Percentiles rank a stretch among this genome's conserved stretches.
These are phyloP conservation scores for Macropodus opercularis DNA, from an alignment of 2,797 vertebrate species.

Conservation along the genomic window DNA sequence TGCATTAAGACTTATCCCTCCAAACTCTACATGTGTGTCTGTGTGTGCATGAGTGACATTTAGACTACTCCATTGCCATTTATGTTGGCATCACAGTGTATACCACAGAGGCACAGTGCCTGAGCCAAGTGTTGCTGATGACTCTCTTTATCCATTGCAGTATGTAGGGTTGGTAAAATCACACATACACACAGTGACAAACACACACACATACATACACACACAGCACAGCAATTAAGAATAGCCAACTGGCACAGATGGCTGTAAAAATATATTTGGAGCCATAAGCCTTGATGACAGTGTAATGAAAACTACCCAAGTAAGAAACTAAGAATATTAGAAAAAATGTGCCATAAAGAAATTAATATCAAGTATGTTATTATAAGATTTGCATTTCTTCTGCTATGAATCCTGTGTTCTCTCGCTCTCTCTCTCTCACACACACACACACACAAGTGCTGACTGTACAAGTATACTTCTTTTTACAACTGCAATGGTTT, in stretches of 20 bases:
- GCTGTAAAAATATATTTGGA: conserved; percentile 81
- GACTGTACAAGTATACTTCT: not conserved
- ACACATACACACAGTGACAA: conserved; percentile 51
- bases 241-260: conserved; percentile 82
- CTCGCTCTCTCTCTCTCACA: too few relatives aligned
- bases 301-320: conserved; percentile 78
- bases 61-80: conserved; percentile 74
- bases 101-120: conserved; percentile 63
- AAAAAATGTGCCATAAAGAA: conserved; percentile 44
- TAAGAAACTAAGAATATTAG: conserved; percentile 52
- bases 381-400: conserved; percentile 34
- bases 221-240: conserved; percentile 73
- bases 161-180: conserved; percentile 67
- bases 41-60: conserved; percentile 74
- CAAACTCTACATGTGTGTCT: conserved; percentile 65
- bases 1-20: conserved; percentile 72
- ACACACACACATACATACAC: conserved; percentile 42
- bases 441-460: not conserved
- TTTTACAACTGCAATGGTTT: not conserved
- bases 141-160: conserved; percentile 75
- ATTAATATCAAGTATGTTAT: conserved; percentile 53
- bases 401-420: conserved; percentile 20
- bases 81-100: conserved; percentile 71
- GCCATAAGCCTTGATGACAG: conserved; percentile 76
- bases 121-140: conserved; percentile 75